A percentile compares a stretch with the other conserved stretches of the same genome.
Conservation (phyloP, 2,888 invertebrate genomes). For the Spodoptera exigua region DNA sequence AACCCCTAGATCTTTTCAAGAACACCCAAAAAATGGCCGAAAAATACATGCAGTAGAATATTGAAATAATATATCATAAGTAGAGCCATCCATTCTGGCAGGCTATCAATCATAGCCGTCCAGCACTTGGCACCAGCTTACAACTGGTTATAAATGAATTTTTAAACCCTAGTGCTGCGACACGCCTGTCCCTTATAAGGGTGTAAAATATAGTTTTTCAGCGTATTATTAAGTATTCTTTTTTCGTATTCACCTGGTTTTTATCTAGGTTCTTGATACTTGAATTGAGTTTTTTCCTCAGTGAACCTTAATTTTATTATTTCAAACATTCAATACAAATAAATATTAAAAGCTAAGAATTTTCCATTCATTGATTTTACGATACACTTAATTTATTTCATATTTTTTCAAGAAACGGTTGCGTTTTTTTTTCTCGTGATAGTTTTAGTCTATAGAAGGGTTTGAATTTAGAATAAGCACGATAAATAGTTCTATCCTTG, state of each 20-base stretch:
- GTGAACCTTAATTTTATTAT: no score
- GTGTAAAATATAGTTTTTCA: slow-evolving; percentile 31
- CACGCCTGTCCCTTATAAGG: slow-evolving; percentile 30
- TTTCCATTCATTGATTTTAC: no score
- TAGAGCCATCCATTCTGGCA: slow-evolving; percentile 58
- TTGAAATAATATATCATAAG: slow-evolving; percentile 61
- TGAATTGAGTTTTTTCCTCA: no score
- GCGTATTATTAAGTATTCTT: slow-evolving; percentile 3
- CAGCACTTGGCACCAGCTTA: slow-evolving; percentile 69
- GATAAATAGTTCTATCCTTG: no score
- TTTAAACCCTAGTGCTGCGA: slow-evolving; percentile 61
- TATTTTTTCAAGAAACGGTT: no score
- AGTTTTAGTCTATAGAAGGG: no score
- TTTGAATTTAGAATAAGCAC: no score
- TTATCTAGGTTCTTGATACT: no score
- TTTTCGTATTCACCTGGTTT: slow-evolving; percentile 2
- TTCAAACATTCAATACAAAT: no score
- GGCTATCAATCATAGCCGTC: slow-evolving; percentile 73
- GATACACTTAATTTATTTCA: no score
- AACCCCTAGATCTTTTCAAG: background rate
- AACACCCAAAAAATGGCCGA: slow-evolving; percentile 28
- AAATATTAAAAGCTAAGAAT: no score
- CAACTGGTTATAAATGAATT: slow-evolving; percentile 75
- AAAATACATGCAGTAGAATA: slow-evolving; percentile 52
- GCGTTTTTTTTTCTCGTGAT: no score